Evolutionary conservation across 1,140 invertebrate species (phyloP), one percentile per base, ranked within the genome.

Genomic region (Harlomillsia oculata): DNA sequence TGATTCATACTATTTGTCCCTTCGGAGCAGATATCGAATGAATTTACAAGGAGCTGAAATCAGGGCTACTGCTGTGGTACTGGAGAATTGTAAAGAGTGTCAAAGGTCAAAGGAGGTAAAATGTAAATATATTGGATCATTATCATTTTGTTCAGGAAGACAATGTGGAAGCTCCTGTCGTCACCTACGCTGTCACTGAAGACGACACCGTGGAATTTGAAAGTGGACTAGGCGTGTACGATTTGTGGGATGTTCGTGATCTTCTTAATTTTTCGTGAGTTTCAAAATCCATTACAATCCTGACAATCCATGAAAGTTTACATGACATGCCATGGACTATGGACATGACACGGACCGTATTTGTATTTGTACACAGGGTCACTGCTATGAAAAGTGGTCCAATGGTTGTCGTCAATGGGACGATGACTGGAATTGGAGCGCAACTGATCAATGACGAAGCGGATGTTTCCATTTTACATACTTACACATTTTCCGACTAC

Each of bases 211-310:
- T 39, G 1, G 20, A 50, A 37, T 50, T 50, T 50, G 28, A 16
- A 13, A 23, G 8, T 2, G 48, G 48, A 16, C 11, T 50, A 18
- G 48, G 32, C n/a, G 30, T 39, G n/a, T 39, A 11, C 3, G 32
- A 37, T 37, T 25, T 50, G 13, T 37, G 25, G 18, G 48, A 50
- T 23, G 11, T 50, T 23, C 5, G 21, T 5, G 9, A 37, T n/a
- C 21, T 50, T 6, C 48, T 50, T 1, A 50, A 50, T 26, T 50
- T 50, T 39, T 50, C 48, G 48, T 50, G 39, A 50, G 3, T 14
- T 6, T 32, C 5, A 48, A 26, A 8, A 34, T 34, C 6, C 6
- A 34, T 8, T 34, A 6, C 14, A 14, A 34, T 34, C 30, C 14
- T 14, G 30, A 8, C 30, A 34, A 14, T 34, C 30, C 6, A 34